Evolutionary conservation across 2,113 vertebrate species (phyloP).

Genomic region (Phylloscopus whistleri): DNA sequence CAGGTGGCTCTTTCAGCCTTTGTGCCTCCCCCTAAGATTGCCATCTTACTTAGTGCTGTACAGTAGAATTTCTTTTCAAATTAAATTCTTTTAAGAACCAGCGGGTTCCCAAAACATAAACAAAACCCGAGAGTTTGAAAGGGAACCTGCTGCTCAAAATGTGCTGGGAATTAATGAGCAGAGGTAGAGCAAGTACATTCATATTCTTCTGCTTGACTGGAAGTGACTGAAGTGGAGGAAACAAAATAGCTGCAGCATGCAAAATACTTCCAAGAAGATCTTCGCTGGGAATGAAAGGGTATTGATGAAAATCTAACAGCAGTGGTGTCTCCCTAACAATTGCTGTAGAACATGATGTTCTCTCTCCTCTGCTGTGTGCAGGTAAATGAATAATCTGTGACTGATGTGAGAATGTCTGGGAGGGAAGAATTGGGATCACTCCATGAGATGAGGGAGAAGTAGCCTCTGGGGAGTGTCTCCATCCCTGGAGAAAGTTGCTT

Average conservation of each 20-base stretch:
- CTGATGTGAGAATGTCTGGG: background rate
- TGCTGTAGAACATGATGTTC: slow-evolving; percentile 36
- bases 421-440: background rate
- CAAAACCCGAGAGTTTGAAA: background rate
- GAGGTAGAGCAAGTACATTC: background rate
- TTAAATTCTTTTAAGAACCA: background rate
- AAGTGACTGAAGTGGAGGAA: slow-evolving; percentile 8
- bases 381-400: slow-evolving; percentile 8
- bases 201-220: background rate
- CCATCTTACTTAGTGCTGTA: background rate
- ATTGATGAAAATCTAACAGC: slow-evolving; percentile 30
- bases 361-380: background rate
- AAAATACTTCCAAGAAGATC: slow-evolving; percentile 33
- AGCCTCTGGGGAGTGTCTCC: background rate
- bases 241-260: slow-evolving; percentile 1
- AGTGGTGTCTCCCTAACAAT: slow-evolving; percentile 9
- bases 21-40: background rate
- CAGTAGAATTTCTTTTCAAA: background rate
- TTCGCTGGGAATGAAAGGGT: background rate
- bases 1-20: background rate
- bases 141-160: background rate
- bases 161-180: background rate
- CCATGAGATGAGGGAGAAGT: background rate
- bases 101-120: background rate
- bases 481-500: background rate